Conservation (phyloP, 2,797 vertebrate species). For the Eulemur albifrons region DNA sequence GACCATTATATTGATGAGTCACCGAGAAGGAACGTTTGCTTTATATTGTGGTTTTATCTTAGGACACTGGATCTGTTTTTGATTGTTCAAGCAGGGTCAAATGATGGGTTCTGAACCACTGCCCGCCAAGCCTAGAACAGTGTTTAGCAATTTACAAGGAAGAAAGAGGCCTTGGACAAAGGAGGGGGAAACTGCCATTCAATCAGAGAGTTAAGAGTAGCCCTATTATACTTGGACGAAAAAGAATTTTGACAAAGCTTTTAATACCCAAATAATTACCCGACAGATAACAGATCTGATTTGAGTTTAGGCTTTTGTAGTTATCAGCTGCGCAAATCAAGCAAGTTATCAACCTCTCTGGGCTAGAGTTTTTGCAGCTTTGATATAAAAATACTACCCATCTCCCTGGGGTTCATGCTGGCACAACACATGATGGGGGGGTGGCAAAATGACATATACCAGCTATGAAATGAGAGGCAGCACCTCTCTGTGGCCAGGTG, state of each 20-base stretch:
- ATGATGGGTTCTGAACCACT: slow-evolving; percentile 53
- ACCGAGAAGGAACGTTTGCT: slow-evolving; percentile 14
- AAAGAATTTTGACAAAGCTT: neutral
- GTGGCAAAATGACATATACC: neutral
- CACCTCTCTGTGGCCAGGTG: accelerated
- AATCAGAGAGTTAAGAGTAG: neutral
- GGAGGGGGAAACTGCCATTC: neutral
- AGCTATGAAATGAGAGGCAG: neutral
- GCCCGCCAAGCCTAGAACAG: neutral
- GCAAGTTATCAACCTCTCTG: neutral
- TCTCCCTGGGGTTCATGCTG: neutral
- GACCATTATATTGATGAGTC: neutral
- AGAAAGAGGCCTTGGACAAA: neutral
- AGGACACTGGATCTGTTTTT: slow-evolving; percentile 41
- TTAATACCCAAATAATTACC: neutral
- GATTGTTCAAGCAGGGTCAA: slow-evolving; percentile 65
- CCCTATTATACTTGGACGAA: neutral
- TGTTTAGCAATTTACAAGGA: neutral
- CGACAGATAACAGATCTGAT: neutral
- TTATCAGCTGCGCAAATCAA: neutral
- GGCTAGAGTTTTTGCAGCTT: neutral
- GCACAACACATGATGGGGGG: accelerated
- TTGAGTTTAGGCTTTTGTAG: neutral
- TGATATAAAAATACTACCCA: neutral
- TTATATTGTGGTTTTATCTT: slow-evolving; percentile 50